Base-by-base conservation (phyloP, 2,797 vertebrate species). In the Staurois parvus region DNA sequence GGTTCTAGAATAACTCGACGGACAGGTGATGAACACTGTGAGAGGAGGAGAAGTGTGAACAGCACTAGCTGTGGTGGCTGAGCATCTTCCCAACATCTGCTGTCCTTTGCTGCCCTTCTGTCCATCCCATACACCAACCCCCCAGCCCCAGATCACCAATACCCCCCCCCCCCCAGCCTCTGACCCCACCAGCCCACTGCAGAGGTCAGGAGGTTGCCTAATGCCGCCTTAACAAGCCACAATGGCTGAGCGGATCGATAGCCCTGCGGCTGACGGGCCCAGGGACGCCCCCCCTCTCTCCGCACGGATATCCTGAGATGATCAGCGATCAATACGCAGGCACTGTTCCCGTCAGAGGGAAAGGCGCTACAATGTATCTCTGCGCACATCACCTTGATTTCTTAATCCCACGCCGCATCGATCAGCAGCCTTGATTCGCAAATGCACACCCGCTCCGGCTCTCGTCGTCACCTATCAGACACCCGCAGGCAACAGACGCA, bases 291-390 rank as follows among this genome's bases (percentile, higher is more conserved):
- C 5, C 7, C 32, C 13, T 13, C 28, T 32, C 34, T 17, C 75
- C 24, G 15, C 2, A 28, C 19, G 78, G 26, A 80, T 28, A 34
- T 70, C 78, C 40, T 29, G 67, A 80, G 67, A 67, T 59, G 78
- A 80, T 80, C 45, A 5, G 68, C 42, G 28, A 81, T 72, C 79
- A 42, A 72, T 81, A 72, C 68, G 5, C 68, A 66, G 24, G 24
- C 19, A 10, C 15, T 3, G 45, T 15, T 48, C 45, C 4, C 3
- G 15, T 17, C 45, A 42, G 45, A 48, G 0, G 45, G 12, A 4
- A 45, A 45, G 13, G 12, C 11, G 45, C 12, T 28, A 28, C 72
- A 48, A 11, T 28, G 11, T 26, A n/a, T 45, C 72, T 10, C 40
- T 52, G 42, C 37, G 13, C 11, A 24, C 45, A 48, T 48, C 45